Evolutionary conservation across 1,140 invertebrate genomes (phyloP).

Genomic region (Drosophila fuyamai): DNA sequence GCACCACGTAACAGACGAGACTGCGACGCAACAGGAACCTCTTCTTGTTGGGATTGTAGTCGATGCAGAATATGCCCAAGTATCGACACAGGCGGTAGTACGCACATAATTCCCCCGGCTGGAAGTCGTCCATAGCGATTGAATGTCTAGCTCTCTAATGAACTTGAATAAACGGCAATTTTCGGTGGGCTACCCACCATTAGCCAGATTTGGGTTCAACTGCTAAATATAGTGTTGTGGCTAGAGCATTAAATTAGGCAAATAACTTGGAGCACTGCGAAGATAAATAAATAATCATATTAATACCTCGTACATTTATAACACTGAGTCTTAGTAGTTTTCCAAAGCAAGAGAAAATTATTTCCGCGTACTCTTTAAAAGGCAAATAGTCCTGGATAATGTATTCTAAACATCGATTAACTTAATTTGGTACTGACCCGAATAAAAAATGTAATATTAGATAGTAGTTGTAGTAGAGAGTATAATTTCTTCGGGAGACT

Average conservation of each 20-base stretch:
- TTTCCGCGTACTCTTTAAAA: no score
- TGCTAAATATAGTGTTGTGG: no score
- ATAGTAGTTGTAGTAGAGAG: background rate
- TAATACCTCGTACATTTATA: background rate
- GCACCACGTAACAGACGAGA: slow-evolving; percentile 57
- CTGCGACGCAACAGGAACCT: slow-evolving; percentile 48
- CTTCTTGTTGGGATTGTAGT: slow-evolving; percentile 42
- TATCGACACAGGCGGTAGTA: slow-evolving; percentile 66
- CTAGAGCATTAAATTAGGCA: no score
- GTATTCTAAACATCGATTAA: no score
- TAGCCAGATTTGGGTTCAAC: slow-evolving; percentile 2
- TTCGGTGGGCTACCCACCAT: background rate
- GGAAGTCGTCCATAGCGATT: slow-evolving; percentile 35
- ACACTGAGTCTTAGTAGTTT: no score
- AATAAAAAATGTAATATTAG: no score
- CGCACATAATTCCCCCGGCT: slow-evolving; percentile 35
- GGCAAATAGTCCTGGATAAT: no score
- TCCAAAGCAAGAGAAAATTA: no score
- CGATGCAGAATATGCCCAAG: slow-evolving; percentile 67
- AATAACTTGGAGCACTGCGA: no score
- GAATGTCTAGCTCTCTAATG: background rate
- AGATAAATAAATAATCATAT: no score
- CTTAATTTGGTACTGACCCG: no score
- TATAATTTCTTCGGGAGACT: background rate
- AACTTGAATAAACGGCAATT: background rate